Evolutionary conservation across 2,888 invertebrate genomes (phyloP), one percentile per base, ranked within the genome.

Genomic region (Dioctria linearis): DNA sequence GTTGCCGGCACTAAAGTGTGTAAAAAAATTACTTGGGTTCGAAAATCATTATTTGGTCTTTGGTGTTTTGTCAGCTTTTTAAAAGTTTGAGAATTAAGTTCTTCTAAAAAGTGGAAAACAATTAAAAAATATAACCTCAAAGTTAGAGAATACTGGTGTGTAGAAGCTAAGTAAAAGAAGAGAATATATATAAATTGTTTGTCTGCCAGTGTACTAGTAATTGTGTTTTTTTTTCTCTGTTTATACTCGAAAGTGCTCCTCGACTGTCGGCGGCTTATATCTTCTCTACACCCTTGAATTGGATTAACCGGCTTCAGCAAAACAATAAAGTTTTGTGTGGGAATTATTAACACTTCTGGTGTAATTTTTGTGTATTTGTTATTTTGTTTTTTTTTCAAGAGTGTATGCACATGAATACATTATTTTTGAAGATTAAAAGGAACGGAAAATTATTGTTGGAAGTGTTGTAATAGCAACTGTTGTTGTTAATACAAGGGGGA

Each of bases 231-330:
- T 57, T 73, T 2, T 25, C 25, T 25, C 25, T 25, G 25, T 25
- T 25, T 25, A 25, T 25, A 25, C 25, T 25, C 25, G 25, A 25
- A 25, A 25, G 25, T 25, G 25, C 25, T 25, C 2, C 25, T 25
- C 25, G 2, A 25, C 25, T 25, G 25, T 25, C 25, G 25, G 25
- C 25, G 25, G 25, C 25, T 25, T 25, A 25, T 25, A 25, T 25
- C 25, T 25, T 25, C 25, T 25, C 25, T 39, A 46, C 76, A 63
- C 63, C 39, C 63, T 57, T 63, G 63, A 63, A 59, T 42, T 63
- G 76, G 76, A 76, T 76, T 76, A 76, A 76, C 76, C 76, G 76
- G 63, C 76, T 46, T 76, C 61, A 37, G 63, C 54, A 42, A 59
- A 73, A 40, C 57, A 73, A 54, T 54, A 73, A 59, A 57, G 73